phyloP scores from a whole-genome alignment of 1,140 invertebrate genomes.

The Brachionus koreanus region DNA sequence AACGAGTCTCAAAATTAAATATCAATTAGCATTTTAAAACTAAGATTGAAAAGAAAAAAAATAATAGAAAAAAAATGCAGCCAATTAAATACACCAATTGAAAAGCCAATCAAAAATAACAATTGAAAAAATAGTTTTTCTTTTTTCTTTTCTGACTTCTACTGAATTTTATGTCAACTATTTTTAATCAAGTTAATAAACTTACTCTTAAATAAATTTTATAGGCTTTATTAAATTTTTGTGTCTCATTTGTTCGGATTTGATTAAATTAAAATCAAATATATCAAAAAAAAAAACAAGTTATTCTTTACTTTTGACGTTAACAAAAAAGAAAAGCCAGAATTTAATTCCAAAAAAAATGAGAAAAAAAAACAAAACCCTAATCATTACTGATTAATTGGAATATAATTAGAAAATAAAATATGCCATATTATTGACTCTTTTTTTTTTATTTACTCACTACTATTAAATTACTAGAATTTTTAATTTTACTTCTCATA shows the following conservation, averaged over 20 bases:
- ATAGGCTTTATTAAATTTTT: constrained; percentile 10
- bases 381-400: constrained; percentile 34
- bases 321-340: not conserved
- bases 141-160: no score
- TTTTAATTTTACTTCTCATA: constrained; percentile 30
- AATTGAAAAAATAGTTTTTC: not conserved
- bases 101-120: not conserved
- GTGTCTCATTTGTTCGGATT: not conserved
- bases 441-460: not conserved
- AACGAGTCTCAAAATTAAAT: not conserved
- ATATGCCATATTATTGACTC: not conserved
- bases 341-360: constrained; percentile 18
- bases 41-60: not conserved
- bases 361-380: not conserved
- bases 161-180: not conserved
- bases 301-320: constrained; percentile 2
- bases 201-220: not conserved
- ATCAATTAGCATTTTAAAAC: not conserved
- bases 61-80: not conserved
- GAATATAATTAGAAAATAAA: constrained; percentile 37
- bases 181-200: constrained; percentile 11
- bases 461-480: constrained; percentile 30
- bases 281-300: not conserved
- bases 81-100: not conserved
- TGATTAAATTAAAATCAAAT: constrained; percentile 11